A percentile compares a stretch with the other conserved stretches of the same genome.
These are phyloP conservation scores for Halocynthia aurantium DNA, from an alignment of 23 tunicate species.

Conservation along the genomic window DNA sequence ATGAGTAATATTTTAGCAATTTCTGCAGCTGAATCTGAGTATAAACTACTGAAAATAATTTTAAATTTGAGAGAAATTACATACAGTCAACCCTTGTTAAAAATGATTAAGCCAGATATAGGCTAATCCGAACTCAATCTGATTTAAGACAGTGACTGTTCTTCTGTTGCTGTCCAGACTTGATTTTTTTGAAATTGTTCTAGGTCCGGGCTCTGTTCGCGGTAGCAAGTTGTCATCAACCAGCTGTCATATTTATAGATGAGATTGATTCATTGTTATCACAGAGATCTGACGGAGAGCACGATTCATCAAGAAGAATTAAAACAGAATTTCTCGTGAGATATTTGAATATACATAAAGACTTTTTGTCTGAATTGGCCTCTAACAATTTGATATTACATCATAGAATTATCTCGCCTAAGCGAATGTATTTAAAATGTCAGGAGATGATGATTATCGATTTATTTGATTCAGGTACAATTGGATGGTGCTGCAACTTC, in stretches of 20 bases:
- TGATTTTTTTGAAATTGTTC: not conserved
- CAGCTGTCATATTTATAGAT: slow-evolving; percentile 93
- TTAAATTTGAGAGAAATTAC: too few species aligned
- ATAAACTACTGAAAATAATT: not conserved
- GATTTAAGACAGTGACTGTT: too few species aligned
- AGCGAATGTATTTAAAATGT: too few species aligned
- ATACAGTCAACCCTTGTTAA: too few species aligned
- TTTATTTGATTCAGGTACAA: slow-evolving; percentile 59
- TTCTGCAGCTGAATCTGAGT: not conserved
- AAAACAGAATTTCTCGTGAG: slow-evolving; percentile 87
- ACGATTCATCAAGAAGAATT: slow-evolving; percentile 87
- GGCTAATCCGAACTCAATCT: too few species aligned
- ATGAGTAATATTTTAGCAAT: not conserved
- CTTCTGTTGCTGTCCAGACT: too few species aligned
- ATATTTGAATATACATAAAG: not conserved
- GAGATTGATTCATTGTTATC: slow-evolving; percentile 91
- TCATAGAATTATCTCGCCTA: too few species aligned
- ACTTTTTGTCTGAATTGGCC: not conserved
- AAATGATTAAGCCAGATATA: too few species aligned
- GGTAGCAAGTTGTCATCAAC: slow-evolving; percentile 72
- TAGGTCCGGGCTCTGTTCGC: slow-evolving; percentile 92
- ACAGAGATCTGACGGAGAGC: slow-evolving; percentile 85
- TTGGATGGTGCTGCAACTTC: slow-evolving; percentile 94
- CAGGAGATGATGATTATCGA: too few species aligned
- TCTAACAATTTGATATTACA: not conserved